phyloP scores from a whole-genome alignment of 2,797 vertebrate genomes.

The Balearica regulorum region DNA sequence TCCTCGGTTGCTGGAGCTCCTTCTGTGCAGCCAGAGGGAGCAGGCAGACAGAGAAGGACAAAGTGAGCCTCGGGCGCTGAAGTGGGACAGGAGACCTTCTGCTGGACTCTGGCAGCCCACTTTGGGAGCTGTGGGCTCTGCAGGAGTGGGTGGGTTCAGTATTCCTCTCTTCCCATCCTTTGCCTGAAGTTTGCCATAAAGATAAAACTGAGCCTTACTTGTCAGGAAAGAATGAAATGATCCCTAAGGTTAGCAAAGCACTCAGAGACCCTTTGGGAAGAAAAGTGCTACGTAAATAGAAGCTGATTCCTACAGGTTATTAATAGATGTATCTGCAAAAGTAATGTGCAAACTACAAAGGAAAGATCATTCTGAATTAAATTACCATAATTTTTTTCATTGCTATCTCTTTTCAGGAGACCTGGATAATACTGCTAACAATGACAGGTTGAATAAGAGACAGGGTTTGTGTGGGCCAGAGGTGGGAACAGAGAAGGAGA shows the following conservation, averaged over 20 bases:
- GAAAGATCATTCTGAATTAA: constrained; percentile 60
- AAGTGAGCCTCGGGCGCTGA: background rate
- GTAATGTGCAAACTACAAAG: constrained; percentile 56
- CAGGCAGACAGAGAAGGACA: background rate
- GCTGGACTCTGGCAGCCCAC: background rate
- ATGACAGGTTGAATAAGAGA: constrained; percentile 59
- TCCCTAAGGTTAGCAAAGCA: constrained; percentile 4
- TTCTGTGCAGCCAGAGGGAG: background rate
- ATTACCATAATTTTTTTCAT: constrained; percentile 68
- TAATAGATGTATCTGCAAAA: constrained; percentile 55
- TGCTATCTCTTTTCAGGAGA: constrained; percentile 46
- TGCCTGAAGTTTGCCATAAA: background rate
- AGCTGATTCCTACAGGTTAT: constrained; percentile 39
- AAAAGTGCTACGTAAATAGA: constrained; percentile 44
- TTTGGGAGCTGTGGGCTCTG: background rate
- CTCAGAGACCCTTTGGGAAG: constrained; percentile 11
- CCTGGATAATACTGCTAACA: constrained; percentile 47
- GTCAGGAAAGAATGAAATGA: constrained; percentile 19
- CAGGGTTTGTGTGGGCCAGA: constrained; percentile 54
- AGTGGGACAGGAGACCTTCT: background rate
- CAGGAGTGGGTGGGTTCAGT: background rate
- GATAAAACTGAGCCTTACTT: background rate
- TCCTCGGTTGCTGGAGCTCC: background rate
- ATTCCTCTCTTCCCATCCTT: background rate
- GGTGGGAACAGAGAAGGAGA: constrained; percentile 27